Evolutionary conservation across 2,797 vertebrate species (phyloP), one percentile per base, ranked within the genome.

Genomic region (Acanthurus tractus): DNA sequence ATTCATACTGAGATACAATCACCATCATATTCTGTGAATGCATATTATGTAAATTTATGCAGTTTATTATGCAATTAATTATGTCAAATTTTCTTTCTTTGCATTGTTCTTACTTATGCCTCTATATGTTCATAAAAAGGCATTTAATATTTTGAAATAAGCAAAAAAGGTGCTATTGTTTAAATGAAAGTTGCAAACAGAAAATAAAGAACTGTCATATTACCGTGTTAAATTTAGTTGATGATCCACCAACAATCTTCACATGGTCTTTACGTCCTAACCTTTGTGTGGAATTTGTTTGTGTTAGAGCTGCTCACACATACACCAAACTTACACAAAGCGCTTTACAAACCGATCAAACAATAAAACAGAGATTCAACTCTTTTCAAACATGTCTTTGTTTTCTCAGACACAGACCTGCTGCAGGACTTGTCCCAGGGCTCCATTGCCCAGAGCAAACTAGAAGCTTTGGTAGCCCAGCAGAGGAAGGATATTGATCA

Each of bases 361-460:
- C 67, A 50, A 59, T 44, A 58, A 54, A 69, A 49, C 5, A 15
- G 45, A 52, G 20, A 64, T 29, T 59, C 13, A 63, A 44, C 71
- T 83, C 14, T 59, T 52, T 18, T 80, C 29, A 81, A 69, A 55
- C 3, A 0, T 1, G 34, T 57, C 18, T 78, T 56, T 5, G 3
- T 40, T 65, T 83, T 79, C 83, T 70, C 91, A 99, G 97, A 97
- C 90, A 89, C 83, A 49, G 93, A 91, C 58, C 93, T 97, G 83
- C 94, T 98, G 68, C 95, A 91, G 92, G 96, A 97, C 90, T 84
- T 97, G 49, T 96, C 95, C 73, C 93, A 89, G 66, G 97, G 96
- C 79, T 93, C 93, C 38, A 88, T 96, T n/a, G 87, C 95, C 44
- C 88, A 93, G 83, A 95, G 94, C 65, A 97, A 96, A 90, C 95